A percentile compares a stretch with the other conserved stretches of the same genome.
Conservation (phyloP, 1,140 invertebrate genomes). For the Amphibalanus amphitrite region DNA sequence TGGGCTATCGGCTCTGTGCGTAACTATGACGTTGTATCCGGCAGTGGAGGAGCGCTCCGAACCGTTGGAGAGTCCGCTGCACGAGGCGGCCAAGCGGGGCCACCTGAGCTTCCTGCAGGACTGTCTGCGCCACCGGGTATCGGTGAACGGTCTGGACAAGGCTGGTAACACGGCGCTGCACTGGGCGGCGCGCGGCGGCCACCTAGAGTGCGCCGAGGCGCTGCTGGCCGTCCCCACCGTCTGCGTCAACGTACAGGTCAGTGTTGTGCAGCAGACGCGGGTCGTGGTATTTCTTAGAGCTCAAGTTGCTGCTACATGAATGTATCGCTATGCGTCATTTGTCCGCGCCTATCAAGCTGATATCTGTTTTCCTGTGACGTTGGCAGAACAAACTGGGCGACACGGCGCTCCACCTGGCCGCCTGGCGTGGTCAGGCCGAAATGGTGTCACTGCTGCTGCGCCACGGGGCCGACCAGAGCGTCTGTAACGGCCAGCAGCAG, state of each 20-base stretch:
- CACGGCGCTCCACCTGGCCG: background rate
- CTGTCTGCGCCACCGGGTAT: conserved; percentile 44
- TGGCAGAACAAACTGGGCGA: conserved; percentile 1
- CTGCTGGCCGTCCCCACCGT: conserved; percentile 22
- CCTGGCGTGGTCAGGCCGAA: background rate
- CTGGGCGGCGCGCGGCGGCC: conserved; percentile 44
- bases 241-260: conserved; percentile 21
- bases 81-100: conserved; percentile 47
- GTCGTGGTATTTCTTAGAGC: too few species aligned
- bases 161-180: conserved; percentile 48
- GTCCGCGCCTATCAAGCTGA: too few species aligned
- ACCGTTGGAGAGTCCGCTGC: background rate
- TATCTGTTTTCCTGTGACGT: too few species aligned
- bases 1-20: too few species aligned
- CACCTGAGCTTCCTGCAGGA: conserved; percentile 44
- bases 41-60: background rate
- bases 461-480: background rate
- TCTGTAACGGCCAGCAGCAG: background rate
- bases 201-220: conserved; percentile 24
- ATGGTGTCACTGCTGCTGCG: background rate
- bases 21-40: too few species aligned
- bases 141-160: conserved; percentile 45
- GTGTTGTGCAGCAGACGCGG: too few species aligned
- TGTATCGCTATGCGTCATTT: too few species aligned
- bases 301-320: too few species aligned